phyloP scores from a whole-genome alignment of 2,797 vertebrate species.

The Pseudomugil tenellus region DNA sequence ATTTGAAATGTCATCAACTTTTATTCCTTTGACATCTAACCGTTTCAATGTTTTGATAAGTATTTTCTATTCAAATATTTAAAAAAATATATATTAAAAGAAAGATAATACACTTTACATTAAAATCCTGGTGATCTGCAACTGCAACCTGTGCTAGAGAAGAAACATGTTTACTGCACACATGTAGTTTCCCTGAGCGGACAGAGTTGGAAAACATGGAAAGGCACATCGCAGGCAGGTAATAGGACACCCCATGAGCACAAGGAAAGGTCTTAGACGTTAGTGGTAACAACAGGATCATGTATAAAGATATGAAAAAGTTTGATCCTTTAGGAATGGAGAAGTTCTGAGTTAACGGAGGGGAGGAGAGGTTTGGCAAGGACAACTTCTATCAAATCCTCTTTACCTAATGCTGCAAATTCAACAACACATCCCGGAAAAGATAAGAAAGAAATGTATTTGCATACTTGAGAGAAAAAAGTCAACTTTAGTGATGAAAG shows the following conservation, averaged over 20 bases:
- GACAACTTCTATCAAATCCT: constrained; percentile 43
- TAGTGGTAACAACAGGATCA: constrained; percentile 45
- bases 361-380: constrained; percentile 47
- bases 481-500: constrained; percentile 2
- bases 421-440: constrained; percentile 64
- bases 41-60: neutral
- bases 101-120: neutral
- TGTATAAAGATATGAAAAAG: constrained; percentile 51
- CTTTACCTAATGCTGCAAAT: constrained; percentile 78
- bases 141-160: neutral
- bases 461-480: constrained; percentile 33
- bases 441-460: constrained; percentile 43
- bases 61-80: neutral
- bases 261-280: constrained; percentile 52
- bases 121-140: constrained; percentile 7
- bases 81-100: neutral
- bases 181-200: constrained; percentile 36
- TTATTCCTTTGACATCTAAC: too few relatives aligned
- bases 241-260: constrained; percentile 52
- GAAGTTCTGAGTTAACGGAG: constrained; percentile 44
- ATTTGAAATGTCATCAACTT: too few relatives aligned
- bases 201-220: constrained; percentile 53
- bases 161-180: constrained; percentile 1
- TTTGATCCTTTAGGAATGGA: constrained; percentile 42
- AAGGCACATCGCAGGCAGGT: constrained; percentile 67